These are phyloP conservation scores for Pedionomus torquatus DNA, from an alignment of 2,113 vertebrate species.

Conservation along the genomic window DNA sequence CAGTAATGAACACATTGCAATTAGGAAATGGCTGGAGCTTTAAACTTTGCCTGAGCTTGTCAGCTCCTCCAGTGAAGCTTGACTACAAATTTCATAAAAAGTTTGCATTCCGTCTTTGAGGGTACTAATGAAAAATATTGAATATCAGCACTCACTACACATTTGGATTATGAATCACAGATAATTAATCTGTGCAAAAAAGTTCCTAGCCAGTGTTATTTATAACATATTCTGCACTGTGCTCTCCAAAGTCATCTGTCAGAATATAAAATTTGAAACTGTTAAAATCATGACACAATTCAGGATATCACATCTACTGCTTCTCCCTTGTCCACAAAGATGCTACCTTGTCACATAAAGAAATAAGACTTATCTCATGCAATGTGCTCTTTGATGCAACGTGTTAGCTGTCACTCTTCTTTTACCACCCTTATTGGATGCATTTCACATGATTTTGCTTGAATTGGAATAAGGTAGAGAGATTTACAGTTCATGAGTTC, in stretches of 20 bases:
- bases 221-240: neutral
- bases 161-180: neutral
- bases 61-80: neutral
- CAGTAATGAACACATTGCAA: neutral
- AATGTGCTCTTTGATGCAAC: neutral
- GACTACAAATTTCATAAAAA: neutral
- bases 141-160: neutral
- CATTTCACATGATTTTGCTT: neutral
- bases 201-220: neutral
- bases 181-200: neutral
- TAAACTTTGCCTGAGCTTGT: neutral
- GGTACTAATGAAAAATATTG: neutral
- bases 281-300: neutral
- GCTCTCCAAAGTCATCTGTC: neutral
- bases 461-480: neutral
- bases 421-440: neutral
- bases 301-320: neutral
- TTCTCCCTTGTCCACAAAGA: neutral
- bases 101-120: neutral
- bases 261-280: neutral
- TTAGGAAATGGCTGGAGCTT: neutral
- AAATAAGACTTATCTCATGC: neutral
- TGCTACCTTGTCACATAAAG: neutral
- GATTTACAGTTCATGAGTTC: neutral
- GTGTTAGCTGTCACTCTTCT: neutral